Conservation (phyloP, 2,888 invertebrate genomes). For the Archips xylosteana region DNA sequence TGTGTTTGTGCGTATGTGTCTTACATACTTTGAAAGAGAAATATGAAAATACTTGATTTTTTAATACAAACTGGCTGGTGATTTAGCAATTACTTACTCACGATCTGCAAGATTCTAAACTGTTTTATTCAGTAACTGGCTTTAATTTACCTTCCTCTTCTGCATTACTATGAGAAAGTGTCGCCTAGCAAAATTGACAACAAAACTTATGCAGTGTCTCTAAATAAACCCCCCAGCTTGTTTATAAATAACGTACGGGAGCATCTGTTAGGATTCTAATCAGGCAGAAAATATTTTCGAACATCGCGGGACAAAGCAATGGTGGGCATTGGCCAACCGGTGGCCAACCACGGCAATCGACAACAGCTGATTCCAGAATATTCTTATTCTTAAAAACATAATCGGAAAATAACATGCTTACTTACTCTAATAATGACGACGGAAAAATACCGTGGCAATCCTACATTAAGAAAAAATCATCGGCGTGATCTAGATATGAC, state of each 20-base stretch:
- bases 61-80: not conserved
- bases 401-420: too few relatives aligned
- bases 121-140: too few relatives aligned
- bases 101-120: not conserved
- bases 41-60: not conserved
- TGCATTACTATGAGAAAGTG: not conserved
- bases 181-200: conserved; percentile 3
- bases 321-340: conserved; percentile 51
- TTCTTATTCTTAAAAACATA: conserved; percentile 52
- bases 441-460: not conserved
- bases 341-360: conserved; percentile 47
- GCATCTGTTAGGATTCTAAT: conserved; percentile 26
- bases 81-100: not conserved
- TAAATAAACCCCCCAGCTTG: conserved; percentile 38
- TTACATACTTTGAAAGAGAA: too few relatives aligned
- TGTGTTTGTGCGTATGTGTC: too few relatives aligned
- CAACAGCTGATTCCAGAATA: conserved; percentile 79
- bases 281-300: conserved; percentile 48
- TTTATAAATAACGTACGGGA: conserved; percentile 31
- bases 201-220: conserved; percentile 11
- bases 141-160: not conserved
- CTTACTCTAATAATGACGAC: not conserved
- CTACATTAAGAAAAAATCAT: not conserved
- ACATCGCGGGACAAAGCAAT: conserved; percentile 53
- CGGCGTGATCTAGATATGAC: not conserved